Conservation (phyloP, 2,888 invertebrate genomes). For the Iselma pallidipennis region DNA sequence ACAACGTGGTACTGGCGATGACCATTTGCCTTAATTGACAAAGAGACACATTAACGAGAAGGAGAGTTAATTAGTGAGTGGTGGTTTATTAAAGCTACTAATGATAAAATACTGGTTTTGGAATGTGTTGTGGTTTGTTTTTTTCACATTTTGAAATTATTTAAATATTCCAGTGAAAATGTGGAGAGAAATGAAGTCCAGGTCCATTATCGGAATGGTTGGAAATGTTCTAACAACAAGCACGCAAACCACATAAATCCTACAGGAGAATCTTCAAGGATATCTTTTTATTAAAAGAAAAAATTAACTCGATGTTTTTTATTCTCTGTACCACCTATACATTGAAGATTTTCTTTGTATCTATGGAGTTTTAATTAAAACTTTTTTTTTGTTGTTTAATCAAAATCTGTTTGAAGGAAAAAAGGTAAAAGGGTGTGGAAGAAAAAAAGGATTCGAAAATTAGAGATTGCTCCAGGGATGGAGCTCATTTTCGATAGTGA, state of each 20-base stretch:
- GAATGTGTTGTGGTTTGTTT: neutral
- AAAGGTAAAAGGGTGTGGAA: neutral
- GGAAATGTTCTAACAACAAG: neutral
- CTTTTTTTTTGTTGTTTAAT: no score
- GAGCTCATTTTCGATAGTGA: neutral
- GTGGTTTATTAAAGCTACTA: neutral
- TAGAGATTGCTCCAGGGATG: slow-evolving; percentile 13
- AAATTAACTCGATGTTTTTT: neutral
- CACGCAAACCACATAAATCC: neutral
- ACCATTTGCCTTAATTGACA: slow-evolving; percentile 70
- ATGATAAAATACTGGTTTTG: neutral
- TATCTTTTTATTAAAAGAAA: neutral
- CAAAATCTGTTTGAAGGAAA: no score
- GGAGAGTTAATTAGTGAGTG: neutral
- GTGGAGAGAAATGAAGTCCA: neutral
- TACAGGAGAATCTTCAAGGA: neutral
- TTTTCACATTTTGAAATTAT: neutral
- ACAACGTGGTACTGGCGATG: slow-evolving; percentile 72
- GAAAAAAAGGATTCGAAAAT: no score
- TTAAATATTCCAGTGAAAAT: neutral
- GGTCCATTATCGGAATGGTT: neutral
- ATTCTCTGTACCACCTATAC: no score
- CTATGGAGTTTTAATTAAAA: neutral
- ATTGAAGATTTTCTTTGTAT: neutral
- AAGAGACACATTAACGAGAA: neutral